phyloP scores from a whole-genome alignment of 1,140 invertebrate species.

The Drosophila bocqueti region DNA sequence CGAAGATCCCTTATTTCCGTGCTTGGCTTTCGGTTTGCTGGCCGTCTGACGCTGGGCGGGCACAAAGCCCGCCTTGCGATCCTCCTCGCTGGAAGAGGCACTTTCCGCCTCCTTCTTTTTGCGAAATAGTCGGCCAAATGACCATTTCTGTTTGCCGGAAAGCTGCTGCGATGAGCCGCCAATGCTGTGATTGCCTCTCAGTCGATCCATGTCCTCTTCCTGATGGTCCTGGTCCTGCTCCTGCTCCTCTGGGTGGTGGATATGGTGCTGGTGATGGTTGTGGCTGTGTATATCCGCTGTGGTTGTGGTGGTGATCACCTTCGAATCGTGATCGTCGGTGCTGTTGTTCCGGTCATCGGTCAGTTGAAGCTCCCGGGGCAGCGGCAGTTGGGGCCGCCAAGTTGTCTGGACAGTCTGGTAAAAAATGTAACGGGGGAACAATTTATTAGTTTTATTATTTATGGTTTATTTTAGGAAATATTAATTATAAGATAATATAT shows the following conservation, averaged over 20 bases:
- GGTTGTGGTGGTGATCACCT: slow-evolving; percentile 48
- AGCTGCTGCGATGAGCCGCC: slow-evolving; percentile 65
- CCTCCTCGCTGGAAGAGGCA: slow-evolving; percentile 88
- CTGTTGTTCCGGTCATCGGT: slow-evolving; percentile 59
- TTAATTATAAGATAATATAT: background rate
- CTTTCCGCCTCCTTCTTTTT: slow-evolving; percentile 88
- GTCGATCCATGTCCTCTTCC: slow-evolving; percentile 67
- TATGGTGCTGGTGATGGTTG: slow-evolving; percentile 2
- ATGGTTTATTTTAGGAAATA: background rate
- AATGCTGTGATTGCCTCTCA: slow-evolving; percentile 60
- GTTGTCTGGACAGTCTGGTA: slow-evolving; percentile 84
- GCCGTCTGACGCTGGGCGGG: slow-evolving; percentile 67
- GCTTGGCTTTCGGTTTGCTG: slow-evolving; percentile 64
- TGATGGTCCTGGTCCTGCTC: slow-evolving; percentile 13
- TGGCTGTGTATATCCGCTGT: slow-evolving; percentile 40
- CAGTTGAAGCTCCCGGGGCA: slow-evolving; percentile 78
- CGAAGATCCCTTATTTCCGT: slow-evolving; percentile 76
- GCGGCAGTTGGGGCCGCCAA: slow-evolving; percentile 83
- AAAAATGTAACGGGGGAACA: slow-evolving; percentile 7
- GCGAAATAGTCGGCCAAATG: slow-evolving; percentile 89
- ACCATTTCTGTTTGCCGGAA: slow-evolving; percentile 89
- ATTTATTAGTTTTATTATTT: slow-evolving; percentile 49
- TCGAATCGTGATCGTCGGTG: slow-evolving; percentile 51
- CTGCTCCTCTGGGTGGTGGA: slow-evolving; percentile 25
- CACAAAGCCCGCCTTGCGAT: slow-evolving; percentile 86